Percentiles rank a stretch among this genome's conserved stretches.
Conservation (phyloP, 2,797 vertebrate genomes). For the Mormyrops boulengeri region DNA sequence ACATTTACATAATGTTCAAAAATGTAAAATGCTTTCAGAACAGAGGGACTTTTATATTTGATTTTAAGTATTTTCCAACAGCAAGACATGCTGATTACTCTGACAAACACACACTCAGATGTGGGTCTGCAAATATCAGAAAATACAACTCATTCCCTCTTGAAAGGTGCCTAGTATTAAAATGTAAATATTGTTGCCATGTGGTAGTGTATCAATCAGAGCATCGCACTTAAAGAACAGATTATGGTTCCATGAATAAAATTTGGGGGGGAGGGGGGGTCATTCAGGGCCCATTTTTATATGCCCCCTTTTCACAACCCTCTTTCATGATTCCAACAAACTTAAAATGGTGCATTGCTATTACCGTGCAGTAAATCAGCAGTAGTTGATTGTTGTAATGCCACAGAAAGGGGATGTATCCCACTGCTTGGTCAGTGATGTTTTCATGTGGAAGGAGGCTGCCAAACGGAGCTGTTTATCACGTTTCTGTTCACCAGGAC, state of each 20-base stretch:
- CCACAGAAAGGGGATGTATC: background rate
- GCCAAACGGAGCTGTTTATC: background rate
- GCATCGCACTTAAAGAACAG: background rate
- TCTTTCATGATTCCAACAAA: background rate
- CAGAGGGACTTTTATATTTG: background rate
- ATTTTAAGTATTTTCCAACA: background rate
- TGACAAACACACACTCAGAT: background rate
- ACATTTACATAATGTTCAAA: background rate
- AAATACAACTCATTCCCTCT: background rate
- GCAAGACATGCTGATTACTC: background rate
- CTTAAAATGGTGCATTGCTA: background rate
- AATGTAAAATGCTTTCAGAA: background rate
- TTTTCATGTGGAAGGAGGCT: background rate
- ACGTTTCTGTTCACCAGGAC: background rate
- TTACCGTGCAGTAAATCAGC: background rate
- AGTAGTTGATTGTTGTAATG: background rate
- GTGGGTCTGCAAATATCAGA: background rate
- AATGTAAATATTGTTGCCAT: background rate
- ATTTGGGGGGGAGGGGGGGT: background rate
- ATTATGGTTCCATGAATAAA: background rate
- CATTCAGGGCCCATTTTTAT: background rate
- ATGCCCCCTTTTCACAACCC: background rate
- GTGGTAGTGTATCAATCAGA: background rate
- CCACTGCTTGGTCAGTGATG: background rate
- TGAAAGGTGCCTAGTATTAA: background rate